These are phyloP conservation scores for Aporophyla nigra DNA, from an alignment of 2,888 invertebrate genomes.

Conservation along the genomic window DNA sequence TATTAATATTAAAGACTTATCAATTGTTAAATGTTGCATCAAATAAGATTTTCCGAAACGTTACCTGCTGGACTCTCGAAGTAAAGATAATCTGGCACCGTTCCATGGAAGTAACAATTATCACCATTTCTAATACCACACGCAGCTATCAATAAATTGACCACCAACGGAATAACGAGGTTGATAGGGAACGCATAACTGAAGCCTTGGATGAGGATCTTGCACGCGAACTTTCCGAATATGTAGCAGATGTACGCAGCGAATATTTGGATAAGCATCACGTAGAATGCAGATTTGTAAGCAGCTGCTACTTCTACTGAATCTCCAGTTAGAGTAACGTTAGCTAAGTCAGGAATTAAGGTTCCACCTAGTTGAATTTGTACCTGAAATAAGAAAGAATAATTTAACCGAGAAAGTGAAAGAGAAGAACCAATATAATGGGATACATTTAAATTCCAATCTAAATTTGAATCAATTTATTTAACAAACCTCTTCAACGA, in stretches of 20 bases:
- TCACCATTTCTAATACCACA: slow-evolving; percentile 97
- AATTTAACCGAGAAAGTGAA: not conserved
- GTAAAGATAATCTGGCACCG: slow-evolving; percentile 97
- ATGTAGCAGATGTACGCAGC: slow-evolving; percentile 97
- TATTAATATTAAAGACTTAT: not conserved
- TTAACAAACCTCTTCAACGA: slow-evolving; percentile 92
- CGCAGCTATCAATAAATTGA: slow-evolving; percentile 96
- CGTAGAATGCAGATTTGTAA: slow-evolving; percentile 94
- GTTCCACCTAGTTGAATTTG: slow-evolving; percentile 92
- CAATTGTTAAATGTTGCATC: not conserved
- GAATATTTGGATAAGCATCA: slow-evolving; percentile 95
- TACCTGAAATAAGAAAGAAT: slow-evolving; percentile 83
- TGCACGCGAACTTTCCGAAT: slow-evolving; percentile 98
- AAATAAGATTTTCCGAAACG: slow-evolving; percentile 1
- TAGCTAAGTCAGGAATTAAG: slow-evolving; percentile 93
- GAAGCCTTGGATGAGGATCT: slow-evolving; percentile 99
- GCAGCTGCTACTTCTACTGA: slow-evolving; percentile 93
- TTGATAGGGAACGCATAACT: slow-evolving; percentile 99
- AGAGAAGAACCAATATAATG: not conserved
- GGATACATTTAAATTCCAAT: not conserved
- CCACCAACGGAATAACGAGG: slow-evolving; percentile 97
- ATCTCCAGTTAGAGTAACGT: slow-evolving; percentile 94
- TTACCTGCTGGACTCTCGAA: slow-evolving; percentile 95
- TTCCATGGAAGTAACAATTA: slow-evolving; percentile 96
- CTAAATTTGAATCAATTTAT: not conserved